Evolutionary conservation across 2,888 invertebrate genomes (phyloP).

Genomic region (Drosophila affinis): DNA sequence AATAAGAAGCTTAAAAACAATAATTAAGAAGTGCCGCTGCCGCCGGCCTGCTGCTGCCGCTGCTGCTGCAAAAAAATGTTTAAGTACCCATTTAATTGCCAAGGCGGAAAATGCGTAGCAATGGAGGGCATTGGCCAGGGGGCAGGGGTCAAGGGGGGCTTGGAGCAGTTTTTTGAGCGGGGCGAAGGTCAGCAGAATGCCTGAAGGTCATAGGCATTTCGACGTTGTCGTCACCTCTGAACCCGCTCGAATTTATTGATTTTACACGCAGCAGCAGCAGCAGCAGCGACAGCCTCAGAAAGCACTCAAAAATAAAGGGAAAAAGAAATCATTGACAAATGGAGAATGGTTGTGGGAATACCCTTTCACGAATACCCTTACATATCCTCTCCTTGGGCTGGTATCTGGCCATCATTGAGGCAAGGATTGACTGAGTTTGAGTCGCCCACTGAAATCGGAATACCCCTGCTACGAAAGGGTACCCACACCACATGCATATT

Average conservation of each 20-base stretch:
- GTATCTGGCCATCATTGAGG: too few species aligned
- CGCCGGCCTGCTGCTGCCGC: slow-evolving; percentile 4
- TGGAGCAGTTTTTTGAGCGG: background rate
- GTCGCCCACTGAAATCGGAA: background rate
- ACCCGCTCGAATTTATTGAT: slow-evolving; percentile 80
- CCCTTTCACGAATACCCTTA: background rate
- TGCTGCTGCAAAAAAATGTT: slow-evolving; percentile 16
- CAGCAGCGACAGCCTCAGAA: background rate
- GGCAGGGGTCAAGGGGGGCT: background rate
- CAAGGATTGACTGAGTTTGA: too few species aligned
- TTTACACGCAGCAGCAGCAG: slow-evolving; percentile 59
- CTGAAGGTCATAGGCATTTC: slow-evolving; percentile 71
- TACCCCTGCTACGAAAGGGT: background rate
- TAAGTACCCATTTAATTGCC: slow-evolving; percentile 42
- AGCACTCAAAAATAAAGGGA: slow-evolving; percentile 36
- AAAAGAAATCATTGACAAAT: slow-evolving; percentile 11
- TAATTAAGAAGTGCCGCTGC: slow-evolving; percentile 46
- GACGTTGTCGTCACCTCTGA: slow-evolving; percentile 74
- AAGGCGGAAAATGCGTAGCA: slow-evolving; percentile 26
- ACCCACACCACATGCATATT: slow-evolving; percentile 31
- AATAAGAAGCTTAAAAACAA: slow-evolving; percentile 46
- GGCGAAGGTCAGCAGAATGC: slow-evolving; percentile 62
- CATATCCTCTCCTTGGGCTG: too few species aligned
- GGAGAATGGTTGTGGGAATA: background rate
- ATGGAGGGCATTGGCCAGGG: background rate